Evolutionary conservation across 1,140 invertebrate species (phyloP).

Genomic region (Papilio polytes): DNA sequence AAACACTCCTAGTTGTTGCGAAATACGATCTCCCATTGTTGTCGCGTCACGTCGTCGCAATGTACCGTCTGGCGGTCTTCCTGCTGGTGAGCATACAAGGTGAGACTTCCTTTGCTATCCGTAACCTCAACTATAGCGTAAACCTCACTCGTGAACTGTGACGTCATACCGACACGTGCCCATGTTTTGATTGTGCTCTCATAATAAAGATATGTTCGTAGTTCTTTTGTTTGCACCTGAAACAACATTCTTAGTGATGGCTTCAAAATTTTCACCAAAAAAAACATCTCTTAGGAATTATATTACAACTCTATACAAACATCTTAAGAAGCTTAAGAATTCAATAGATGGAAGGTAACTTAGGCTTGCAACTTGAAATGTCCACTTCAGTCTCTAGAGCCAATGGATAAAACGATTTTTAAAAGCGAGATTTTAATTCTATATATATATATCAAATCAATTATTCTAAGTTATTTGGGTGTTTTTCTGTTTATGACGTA

Average conservation of each 20-base stretch:
- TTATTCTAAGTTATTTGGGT: too few species aligned
- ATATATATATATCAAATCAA: background rate
- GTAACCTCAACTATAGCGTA: background rate
- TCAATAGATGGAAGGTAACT: too few species aligned
- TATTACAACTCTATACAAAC: too few species aligned
- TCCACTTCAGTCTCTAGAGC: too few species aligned
- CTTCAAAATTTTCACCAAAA: background rate
- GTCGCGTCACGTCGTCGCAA: conserved; percentile 43
- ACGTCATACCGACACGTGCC: background rate
- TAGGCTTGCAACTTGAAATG: too few species aligned
- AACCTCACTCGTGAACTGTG: background rate
- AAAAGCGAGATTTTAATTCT: too few species aligned
- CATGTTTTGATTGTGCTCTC: background rate
- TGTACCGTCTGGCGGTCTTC: conserved; percentile 42
- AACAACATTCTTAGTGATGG: background rate
- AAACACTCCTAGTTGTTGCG: conserved; percentile 44
- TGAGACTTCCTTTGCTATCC: conserved; percentile 39
- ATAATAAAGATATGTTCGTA: background rate
- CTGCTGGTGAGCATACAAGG: conserved; percentile 46
- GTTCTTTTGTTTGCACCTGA: background rate
- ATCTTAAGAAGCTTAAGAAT: too few species aligned
- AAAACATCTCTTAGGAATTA: too few species aligned
- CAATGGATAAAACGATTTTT: too few species aligned
- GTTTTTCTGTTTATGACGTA: background rate
- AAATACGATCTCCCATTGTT: conserved; percentile 51